A percentile compares a stretch with the other conserved stretches of the same genome.
Evolutionary conservation across 2,888 invertebrate species (phyloP).

Genomic region (Hypsopygia costalis): DNA sequence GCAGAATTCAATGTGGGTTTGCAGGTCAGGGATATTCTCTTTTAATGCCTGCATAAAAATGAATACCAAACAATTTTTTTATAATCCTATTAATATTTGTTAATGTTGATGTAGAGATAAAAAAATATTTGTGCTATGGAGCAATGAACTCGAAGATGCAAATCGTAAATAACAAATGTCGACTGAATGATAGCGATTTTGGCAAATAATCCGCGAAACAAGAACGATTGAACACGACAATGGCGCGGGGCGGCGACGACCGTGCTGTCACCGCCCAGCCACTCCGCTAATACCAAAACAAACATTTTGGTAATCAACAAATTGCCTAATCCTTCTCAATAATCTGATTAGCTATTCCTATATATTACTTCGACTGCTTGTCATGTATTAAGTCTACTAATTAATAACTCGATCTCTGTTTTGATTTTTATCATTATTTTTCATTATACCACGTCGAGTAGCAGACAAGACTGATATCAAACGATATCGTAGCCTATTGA

Average conservation of each 20-base stretch:
- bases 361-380: too few relatives aligned
- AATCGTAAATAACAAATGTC: slow-evolving; percentile 7
- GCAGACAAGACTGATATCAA: too few relatives aligned
- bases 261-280: slow-evolving; percentile 42
- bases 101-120: too few relatives aligned
- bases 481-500: too few relatives aligned
- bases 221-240: slow-evolving; percentile 48
- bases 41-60: neutral
- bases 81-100: too few relatives aligned
- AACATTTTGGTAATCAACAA: slow-evolving; percentile 19
- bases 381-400: too few relatives aligned
- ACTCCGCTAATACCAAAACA: slow-evolving; percentile 39
- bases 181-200: slow-evolving; percentile 30
- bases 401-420: too few relatives aligned
- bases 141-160: slow-evolving; percentile 8
- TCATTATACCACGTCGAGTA: too few relatives aligned
- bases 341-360: too few relatives aligned
- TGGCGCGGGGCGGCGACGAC: slow-evolving; percentile 43
- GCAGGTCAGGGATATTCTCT: slow-evolving; percentile 1
- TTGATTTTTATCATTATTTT: neutral
- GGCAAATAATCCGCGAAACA: slow-evolving; percentile 42
- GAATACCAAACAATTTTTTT: too few relatives aligned
- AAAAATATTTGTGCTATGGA: too few relatives aligned
- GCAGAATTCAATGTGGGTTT: neutral
- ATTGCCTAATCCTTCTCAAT: slow-evolving; percentile 15